These are phyloP conservation scores for Odiellus spinosus DNA, from an alignment of 2,888 invertebrate genomes.

Conservation along the genomic window DNA sequence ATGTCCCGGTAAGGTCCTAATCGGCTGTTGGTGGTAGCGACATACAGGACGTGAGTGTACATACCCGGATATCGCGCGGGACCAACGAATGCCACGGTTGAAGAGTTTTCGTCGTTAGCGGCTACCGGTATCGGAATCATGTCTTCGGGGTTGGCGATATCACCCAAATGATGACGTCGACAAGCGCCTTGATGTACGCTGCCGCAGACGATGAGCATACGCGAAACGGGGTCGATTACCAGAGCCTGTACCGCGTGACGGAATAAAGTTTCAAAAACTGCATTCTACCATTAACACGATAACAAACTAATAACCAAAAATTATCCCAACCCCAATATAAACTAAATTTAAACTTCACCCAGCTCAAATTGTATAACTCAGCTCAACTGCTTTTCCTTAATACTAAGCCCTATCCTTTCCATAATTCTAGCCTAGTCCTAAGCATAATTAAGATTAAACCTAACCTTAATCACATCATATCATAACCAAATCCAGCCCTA, in stretches of 20 bases:
- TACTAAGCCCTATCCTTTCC: too few relatives aligned
- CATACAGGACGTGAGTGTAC: conserved; percentile 59
- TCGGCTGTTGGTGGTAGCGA: conserved; percentile 82
- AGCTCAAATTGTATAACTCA: too few relatives aligned
- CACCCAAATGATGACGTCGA: conserved; percentile 61
- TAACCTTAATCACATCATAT: too few relatives aligned
- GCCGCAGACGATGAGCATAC: conserved; percentile 70
- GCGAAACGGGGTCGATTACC: conserved; percentile 61
- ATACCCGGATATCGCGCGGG: conserved; percentile 48
- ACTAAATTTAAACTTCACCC: too few relatives aligned
- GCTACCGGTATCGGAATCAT: conserved; percentile 70
- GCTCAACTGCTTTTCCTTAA: too few relatives aligned
- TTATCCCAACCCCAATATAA: too few relatives aligned
- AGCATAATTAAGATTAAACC: too few relatives aligned
- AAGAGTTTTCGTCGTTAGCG: conserved; percentile 76
- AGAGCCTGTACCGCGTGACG: conserved; percentile 38
- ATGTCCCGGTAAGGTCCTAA: conserved; percentile 84
- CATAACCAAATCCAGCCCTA: too few relatives aligned
- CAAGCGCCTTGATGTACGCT: conserved; percentile 80
- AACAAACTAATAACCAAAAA: too few relatives aligned
- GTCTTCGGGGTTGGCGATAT: conserved; percentile 55
- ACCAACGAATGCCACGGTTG: conserved; percentile 81
- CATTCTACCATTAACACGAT: too few relatives aligned
- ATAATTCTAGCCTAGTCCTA: too few relatives aligned
- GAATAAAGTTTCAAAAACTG: too few relatives aligned